Conservation (phyloP, 1,140 invertebrate genomes). For the Lycorma delicatula region DNA sequence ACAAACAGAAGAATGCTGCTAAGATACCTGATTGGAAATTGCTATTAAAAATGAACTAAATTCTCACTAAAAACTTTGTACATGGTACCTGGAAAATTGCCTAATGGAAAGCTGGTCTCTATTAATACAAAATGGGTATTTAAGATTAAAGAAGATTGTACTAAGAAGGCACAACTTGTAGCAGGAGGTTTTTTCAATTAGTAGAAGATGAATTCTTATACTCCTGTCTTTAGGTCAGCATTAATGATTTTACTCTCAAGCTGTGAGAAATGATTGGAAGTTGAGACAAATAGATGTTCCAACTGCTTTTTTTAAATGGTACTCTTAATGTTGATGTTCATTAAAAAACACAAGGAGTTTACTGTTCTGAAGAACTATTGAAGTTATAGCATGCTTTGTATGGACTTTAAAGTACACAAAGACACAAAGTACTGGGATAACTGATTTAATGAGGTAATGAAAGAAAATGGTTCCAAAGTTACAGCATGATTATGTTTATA, state of each 20-base stretch:
- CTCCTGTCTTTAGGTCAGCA: slow-evolving; percentile 18
- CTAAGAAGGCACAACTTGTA: slow-evolving; percentile 24
- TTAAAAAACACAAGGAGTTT: slow-evolving; percentile 18
- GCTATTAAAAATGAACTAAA: slow-evolving; percentile 37
- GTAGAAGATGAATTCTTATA: slow-evolving; percentile 10
- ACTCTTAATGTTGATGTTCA: slow-evolving; percentile 16
- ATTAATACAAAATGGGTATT: slow-evolving; percentile 37
- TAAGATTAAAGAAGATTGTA: slow-evolving; percentile 28
- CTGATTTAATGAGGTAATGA: slow-evolving; percentile 20
- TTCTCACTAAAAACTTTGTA: slow-evolving; percentile 34
- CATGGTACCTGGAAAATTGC: slow-evolving; percentile 33
- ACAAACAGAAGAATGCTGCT: slow-evolving; percentile 26
- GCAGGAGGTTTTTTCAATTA: slow-evolving; percentile 23
- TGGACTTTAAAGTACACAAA: slow-evolving; percentile 32
- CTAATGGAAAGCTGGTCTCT: slow-evolving; percentile 21
- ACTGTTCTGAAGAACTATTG: slow-evolving; percentile 12
- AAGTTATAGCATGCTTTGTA: slow-evolving; percentile 33
- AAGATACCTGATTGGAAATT: slow-evolving; percentile 33
- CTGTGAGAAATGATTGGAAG: slow-evolving; percentile 10
- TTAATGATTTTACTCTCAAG: no score
- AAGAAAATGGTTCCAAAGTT: slow-evolving; percentile 16
- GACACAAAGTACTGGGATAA: slow-evolving; percentile 31
- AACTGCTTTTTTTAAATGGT: no score
- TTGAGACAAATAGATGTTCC: slow-evolving; percentile 21
- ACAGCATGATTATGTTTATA: slow-evolving; percentile 19